Conservation (phyloP, 2,113 vertebrate species). For the Beaufortia kweichowensis region DNA sequence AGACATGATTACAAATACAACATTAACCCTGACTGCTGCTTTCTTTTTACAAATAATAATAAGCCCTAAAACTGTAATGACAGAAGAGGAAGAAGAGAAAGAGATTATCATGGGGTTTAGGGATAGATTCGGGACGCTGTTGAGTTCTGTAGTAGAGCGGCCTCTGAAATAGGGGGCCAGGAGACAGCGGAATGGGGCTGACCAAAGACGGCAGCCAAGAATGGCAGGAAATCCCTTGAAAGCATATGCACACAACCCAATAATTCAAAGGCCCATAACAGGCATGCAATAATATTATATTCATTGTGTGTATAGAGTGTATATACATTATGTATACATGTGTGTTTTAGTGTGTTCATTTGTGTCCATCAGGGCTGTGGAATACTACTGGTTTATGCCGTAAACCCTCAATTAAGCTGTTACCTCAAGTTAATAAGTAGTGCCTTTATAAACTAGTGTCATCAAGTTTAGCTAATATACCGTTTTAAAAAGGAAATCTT, state of each 20-base stretch:
- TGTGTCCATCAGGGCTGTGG: conserved; percentile 1
- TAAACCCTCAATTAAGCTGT: no score
- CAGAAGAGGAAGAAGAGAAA: not conserved
- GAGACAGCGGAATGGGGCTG: conserved; percentile 26
- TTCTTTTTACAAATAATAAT: not conserved
- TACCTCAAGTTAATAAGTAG: no score
- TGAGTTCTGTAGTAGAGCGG: conserved; percentile 24
- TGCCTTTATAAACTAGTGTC: no score
- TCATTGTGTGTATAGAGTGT: conserved; percentile 8
- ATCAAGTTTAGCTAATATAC: no score
- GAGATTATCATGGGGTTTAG: conserved; percentile 7
- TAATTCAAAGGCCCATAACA: conserved; percentile 32
- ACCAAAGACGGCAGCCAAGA: conserved; percentile 25
- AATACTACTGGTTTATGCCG: not conserved
- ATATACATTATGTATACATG: not conserved
- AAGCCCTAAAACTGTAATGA: not conserved
- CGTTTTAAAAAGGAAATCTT: no score
- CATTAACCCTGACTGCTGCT: conserved; percentile 1
- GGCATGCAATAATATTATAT: conserved; percentile 12
- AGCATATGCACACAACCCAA: conserved; percentile 23
- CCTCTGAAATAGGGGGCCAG: conserved; percentile 12
- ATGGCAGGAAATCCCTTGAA: conserved; percentile 43
- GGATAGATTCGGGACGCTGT: conserved; percentile 7
- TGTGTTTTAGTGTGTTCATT: not conserved
- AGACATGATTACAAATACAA: not conserved